phyloP scores from a whole-genome alignment of 2,888 invertebrate genomes.

The Hyalella azteca region DNA sequence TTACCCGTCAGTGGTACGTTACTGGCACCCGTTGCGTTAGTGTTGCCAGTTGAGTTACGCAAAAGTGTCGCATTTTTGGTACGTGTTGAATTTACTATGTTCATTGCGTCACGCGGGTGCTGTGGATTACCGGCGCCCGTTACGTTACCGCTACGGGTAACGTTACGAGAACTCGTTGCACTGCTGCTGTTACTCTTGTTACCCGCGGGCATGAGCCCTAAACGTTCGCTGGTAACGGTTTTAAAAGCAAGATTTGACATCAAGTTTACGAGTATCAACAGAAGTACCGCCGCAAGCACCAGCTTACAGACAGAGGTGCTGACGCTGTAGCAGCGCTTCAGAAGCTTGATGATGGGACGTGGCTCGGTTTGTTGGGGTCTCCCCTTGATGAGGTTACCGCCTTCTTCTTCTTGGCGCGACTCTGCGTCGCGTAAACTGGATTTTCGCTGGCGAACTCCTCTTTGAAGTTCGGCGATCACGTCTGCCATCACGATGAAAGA shows the following conservation, averaged over 20 bases:
- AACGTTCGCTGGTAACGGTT: constrained; percentile 15
- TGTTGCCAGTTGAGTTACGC: too few species aligned
- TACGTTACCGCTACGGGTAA: too few species aligned
- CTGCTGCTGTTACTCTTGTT: constrained; percentile 8
- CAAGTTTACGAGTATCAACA: background rate
- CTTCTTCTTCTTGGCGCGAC: constrained; percentile 21
- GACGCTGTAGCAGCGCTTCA: constrained; percentile 10
- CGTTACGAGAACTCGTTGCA: too few species aligned
- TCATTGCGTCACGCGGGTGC: too few species aligned
- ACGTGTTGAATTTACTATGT: too few species aligned
- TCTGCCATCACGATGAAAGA: background rate
- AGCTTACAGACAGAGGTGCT: background rate
- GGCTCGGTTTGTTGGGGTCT: background rate
- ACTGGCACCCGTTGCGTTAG: too few species aligned
- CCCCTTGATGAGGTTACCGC: background rate
- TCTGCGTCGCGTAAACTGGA: background rate
- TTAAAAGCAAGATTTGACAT: constrained; percentile 2
- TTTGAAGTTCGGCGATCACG: constrained; percentile 1
- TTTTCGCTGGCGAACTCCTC: background rate
- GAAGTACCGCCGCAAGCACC: background rate
- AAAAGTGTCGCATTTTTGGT: too few species aligned
- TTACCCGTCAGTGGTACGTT: too few species aligned
- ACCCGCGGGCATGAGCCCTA: background rate
- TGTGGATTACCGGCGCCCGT: too few species aligned
- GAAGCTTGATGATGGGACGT: background rate